phyloP scores from a whole-genome alignment of 2,888 invertebrate species.

The Hydropsyche betteni region DNA sequence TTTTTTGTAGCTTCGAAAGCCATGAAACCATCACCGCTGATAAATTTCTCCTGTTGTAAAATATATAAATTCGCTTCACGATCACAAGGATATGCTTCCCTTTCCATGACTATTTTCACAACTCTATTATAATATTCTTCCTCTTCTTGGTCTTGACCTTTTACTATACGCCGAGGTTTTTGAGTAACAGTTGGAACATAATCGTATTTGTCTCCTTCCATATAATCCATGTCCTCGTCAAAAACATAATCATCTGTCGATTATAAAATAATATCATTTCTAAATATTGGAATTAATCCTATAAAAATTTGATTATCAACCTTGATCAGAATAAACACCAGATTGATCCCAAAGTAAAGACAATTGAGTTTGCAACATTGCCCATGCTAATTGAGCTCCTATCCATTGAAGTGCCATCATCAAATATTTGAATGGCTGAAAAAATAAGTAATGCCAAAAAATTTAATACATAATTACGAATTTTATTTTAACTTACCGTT shows the following conservation, averaged over 20 bases:
- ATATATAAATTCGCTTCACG: conserved; percentile 75
- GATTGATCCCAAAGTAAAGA: conserved; percentile 52
- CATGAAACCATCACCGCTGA: conserved; percentile 57
- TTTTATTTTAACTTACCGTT: conserved; percentile 55
- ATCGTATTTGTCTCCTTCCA: conserved; percentile 35
- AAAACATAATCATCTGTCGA: conserved; percentile 39
- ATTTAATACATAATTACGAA: not conserved
- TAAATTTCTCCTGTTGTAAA: conserved; percentile 68
- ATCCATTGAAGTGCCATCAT: conserved; percentile 60
- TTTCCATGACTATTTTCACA: conserved; percentile 55
- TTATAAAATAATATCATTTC: not conserved
- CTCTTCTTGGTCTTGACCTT: conserved; percentile 58
- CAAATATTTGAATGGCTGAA: conserved; percentile 61
- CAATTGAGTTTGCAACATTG: conserved; percentile 52
- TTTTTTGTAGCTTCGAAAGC: conserved; percentile 59
- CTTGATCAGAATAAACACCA: conserved; percentile 47
- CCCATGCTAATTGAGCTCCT: conserved; percentile 57
- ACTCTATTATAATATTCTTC: conserved; percentile 58
- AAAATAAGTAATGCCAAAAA: conserved; percentile 46
- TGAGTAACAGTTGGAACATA: conserved; percentile 54
- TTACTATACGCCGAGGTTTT: conserved; percentile 53
- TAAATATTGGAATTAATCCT: not conserved
- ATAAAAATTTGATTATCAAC: not conserved
- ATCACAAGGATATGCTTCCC: conserved; percentile 73
- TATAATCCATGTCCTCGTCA: conserved; percentile 44